Percentiles rank a stretch among this genome's conserved stretches.
phyloP scores from a whole-genome alignment of 2,888 invertebrate genomes.

The Amphipyra tragopoginis region DNA sequence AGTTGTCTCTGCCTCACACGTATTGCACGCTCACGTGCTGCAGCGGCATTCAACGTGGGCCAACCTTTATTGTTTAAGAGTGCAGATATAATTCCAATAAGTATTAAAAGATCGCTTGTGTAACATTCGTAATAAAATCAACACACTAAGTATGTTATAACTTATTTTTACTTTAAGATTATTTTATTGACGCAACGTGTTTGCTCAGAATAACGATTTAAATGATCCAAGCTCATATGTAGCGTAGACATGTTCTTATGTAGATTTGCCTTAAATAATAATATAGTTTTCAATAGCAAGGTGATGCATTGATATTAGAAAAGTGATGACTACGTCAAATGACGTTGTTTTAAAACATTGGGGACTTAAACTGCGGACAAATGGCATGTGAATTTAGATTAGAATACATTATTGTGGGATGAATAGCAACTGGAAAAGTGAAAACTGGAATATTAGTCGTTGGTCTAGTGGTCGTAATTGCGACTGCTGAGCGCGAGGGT shows the following conservation, averaged over 20 bases:
- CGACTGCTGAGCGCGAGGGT: too few relatives aligned
- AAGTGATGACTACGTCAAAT: background rate
- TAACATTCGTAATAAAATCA: background rate
- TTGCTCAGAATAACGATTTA: background rate
- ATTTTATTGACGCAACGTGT: background rate
- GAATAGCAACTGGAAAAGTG: constrained; percentile 28
- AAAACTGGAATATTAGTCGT: background rate
- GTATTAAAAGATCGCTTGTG: background rate
- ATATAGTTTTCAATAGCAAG: constrained; percentile 5
- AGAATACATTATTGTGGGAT: constrained; percentile 14
- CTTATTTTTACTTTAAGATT: background rate
- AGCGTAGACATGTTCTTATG: constrained; percentile 1
- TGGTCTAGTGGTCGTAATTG: too few relatives aligned
- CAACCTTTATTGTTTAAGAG: background rate
- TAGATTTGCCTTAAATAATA: constrained; percentile 13
- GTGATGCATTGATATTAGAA: background rate
- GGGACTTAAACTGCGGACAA: constrained; percentile 18
- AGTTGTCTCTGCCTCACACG: too few relatives aligned
- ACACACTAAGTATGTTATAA: constrained; percentile 1
- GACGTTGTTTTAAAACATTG: background rate
- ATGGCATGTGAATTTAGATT: constrained; percentile 41
- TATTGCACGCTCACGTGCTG: too few relatives aligned
- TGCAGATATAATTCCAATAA: background rate
- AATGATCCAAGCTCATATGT: constrained; percentile 3
- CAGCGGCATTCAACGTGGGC: too few relatives aligned